Conservation (phyloP, 2,113 vertebrate genomes). For the Brienomyrus longianalis region DNA sequence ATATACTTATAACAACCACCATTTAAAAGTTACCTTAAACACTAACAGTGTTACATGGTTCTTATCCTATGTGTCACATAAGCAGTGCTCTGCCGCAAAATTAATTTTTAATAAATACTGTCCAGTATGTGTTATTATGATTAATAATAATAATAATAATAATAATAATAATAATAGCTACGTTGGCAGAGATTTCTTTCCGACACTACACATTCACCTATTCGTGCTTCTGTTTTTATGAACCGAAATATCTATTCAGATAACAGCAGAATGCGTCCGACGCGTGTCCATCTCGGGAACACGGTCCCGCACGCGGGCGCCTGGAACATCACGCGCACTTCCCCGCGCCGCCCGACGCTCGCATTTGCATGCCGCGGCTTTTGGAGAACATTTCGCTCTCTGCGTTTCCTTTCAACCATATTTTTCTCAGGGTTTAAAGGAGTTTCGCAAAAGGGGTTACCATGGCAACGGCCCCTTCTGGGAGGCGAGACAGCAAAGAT, state of each 20-base stretch:
- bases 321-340: background rate
- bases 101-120: background rate
- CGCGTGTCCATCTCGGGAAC: background rate
- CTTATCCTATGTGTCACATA: background rate
- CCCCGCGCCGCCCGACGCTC: background rate
- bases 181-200: background rate
- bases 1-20: background rate
- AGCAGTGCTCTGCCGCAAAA: background rate
- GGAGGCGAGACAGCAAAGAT: constrained; percentile 77
- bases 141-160: background rate
- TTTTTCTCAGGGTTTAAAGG: constrained; percentile 60
- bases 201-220: background rate
- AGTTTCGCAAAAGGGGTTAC: constrained; percentile 67
- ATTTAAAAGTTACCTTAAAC: background rate
- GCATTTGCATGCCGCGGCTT: background rate
- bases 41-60: background rate
- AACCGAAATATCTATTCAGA: background rate
- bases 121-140: too few species aligned
- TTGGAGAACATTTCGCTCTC: constrained; percentile 10
- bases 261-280: background rate
- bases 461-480: constrained; percentile 71
- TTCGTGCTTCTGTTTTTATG: background rate
- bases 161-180: background rate
- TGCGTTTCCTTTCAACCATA: constrained; percentile 47
- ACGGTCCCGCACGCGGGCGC: background rate